Evolutionary conservation across 1,140 invertebrate genomes (phyloP).

Genomic region (Rhysida immarginata): DNA sequence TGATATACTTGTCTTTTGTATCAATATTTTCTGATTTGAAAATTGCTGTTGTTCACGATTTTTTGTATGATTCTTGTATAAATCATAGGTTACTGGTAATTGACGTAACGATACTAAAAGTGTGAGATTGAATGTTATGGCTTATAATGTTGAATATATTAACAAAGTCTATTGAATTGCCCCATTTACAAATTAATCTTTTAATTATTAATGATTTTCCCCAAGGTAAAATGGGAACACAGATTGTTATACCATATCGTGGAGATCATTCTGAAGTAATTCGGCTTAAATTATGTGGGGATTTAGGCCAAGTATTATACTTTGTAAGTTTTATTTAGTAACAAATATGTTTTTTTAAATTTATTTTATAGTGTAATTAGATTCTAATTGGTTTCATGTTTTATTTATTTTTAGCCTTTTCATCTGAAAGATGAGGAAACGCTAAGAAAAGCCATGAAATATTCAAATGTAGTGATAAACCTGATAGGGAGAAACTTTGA

Average conservation of each 20-base stretch:
- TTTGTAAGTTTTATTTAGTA: conserved; percentile 25
- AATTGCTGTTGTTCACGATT: too few species aligned
- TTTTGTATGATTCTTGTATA: too few species aligned
- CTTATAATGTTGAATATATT: too few species aligned
- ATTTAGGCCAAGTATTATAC: conserved; percentile 89
- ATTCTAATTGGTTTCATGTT: conserved; percentile 4
- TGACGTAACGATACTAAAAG: too few species aligned
- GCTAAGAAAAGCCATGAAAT: conserved; percentile 68
- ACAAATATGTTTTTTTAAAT: conserved; percentile 2
- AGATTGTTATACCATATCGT: conserved; percentile 85
- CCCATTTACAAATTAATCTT: too few species aligned
- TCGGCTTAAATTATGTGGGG: conserved; percentile 67
- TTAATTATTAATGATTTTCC: too few species aligned
- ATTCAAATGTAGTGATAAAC: conserved; percentile 97
- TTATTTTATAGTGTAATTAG: neutral
- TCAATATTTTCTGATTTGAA: too few species aligned
- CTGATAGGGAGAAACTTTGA: conserved; percentile 80
- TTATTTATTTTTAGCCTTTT: conserved; percentile 47
- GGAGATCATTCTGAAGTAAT: conserved; percentile 62
- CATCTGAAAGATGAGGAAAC: conserved; percentile 74
- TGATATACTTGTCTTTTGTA: too few species aligned
- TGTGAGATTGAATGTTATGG: too few species aligned
- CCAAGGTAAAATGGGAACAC: conserved; percentile 39
- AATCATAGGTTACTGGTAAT: too few species aligned
- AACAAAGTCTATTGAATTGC: too few species aligned